phyloP scores from a whole-genome alignment of 2,888 invertebrate species.

The Trichogramma dendrolimi region DNA sequence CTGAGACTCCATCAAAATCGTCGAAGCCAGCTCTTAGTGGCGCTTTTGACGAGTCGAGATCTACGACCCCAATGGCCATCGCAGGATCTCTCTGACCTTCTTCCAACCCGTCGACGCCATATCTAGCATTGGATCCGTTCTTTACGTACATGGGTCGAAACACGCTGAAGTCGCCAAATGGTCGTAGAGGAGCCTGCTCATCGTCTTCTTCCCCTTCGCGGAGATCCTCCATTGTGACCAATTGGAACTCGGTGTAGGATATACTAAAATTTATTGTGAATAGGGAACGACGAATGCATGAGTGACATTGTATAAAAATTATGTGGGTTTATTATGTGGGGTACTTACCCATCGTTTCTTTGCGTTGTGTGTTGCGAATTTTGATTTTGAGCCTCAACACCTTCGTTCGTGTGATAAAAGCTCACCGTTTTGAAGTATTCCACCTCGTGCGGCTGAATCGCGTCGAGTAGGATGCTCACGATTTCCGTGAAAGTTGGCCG shows the following conservation, averaged over 20 bases:
- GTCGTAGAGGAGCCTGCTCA: constrained; percentile 44
- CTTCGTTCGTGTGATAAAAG: constrained; percentile 62
- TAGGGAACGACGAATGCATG: no score
- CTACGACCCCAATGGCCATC: constrained; percentile 36
- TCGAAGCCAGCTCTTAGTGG: constrained; percentile 48
- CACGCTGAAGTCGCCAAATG: constrained; percentile 41
- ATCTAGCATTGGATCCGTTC: constrained; percentile 38
- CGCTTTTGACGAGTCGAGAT: constrained; percentile 44
- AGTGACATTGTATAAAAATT: no score
- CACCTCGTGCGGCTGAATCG: constrained; percentile 57
- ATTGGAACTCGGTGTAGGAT: constrained; percentile 41
- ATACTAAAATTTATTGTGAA: neutral
- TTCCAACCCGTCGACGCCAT: constrained; percentile 24
- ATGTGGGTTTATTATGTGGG: no score
- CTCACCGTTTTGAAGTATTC: constrained; percentile 61
- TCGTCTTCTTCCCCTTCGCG: constrained; percentile 37
- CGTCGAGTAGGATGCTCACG: constrained; percentile 65
- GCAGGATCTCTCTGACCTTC: constrained; percentile 32
- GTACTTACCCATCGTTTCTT: constrained; percentile 39
- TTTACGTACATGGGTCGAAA: constrained; percentile 42
- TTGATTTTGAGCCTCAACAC: constrained; percentile 55
- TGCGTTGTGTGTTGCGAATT: constrained; percentile 37
- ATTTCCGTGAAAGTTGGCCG: constrained; percentile 84
- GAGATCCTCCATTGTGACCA: constrained; percentile 40
- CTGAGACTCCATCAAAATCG: constrained; percentile 48